These are phyloP conservation scores for Sphaerodactylus townsendi DNA, from an alignment of 2,113 vertebrate species.

Conservation along the genomic window DNA sequence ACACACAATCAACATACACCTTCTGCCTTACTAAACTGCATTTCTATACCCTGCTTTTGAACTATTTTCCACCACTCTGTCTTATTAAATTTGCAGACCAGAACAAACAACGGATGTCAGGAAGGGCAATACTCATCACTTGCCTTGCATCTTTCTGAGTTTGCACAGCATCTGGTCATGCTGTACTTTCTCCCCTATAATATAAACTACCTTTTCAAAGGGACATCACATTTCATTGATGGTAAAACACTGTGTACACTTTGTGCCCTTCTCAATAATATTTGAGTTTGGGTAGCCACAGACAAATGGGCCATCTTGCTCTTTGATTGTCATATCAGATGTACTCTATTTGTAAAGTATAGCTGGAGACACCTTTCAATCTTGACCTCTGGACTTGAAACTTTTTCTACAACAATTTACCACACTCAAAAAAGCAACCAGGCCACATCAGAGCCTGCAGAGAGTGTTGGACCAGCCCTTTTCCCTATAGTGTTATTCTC, in stretches of 20 bases:
- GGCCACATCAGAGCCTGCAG: neutral
- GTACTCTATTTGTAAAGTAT: neutral
- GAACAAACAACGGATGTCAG: conserved; percentile 26
- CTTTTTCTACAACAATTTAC: neutral
- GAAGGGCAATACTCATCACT: neutral
- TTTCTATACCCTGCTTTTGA: neutral
- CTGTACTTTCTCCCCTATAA: neutral
- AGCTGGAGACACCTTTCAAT: neutral
- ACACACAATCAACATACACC: conserved; percentile 18
- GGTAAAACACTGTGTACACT: neutral
- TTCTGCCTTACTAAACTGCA: conserved; percentile 13
- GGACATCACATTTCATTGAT: neutral
- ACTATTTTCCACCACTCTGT: neutral
- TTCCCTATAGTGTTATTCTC: neutral
- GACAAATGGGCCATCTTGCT: neutral
- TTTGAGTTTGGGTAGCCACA: neutral
- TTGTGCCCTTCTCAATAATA: neutral
- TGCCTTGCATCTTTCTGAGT: neutral
- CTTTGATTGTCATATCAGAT: neutral
- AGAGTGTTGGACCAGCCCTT: no score
- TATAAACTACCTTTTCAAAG: neutral
- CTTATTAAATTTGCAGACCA: conserved; percentile 32
- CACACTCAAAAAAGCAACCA: neutral
- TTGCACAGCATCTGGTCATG: conserved; percentile 14
- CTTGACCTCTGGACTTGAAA: neutral